These are phyloP conservation scores for Halcyon badia DNA, from an alignment of 2,797 vertebrate genomes.

Conservation along the genomic window DNA sequence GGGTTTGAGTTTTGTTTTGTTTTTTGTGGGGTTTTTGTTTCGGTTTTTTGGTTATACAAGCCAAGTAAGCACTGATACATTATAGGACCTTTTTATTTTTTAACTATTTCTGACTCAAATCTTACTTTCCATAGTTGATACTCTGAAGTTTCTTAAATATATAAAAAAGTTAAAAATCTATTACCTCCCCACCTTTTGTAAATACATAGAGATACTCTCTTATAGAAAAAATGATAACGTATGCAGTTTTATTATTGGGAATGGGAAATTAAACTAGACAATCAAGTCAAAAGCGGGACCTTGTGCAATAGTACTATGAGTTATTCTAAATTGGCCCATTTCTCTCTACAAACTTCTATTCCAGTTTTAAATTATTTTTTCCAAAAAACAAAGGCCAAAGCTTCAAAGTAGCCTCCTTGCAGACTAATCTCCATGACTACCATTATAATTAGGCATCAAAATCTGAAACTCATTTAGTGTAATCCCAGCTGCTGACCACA, in stretches of 20 bases:
- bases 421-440: background rate
- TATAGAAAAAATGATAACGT: background rate
- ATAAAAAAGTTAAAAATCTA: background rate
- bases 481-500: slow-evolving; percentile 26
- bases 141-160: background rate
- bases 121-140: background rate
- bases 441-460: slow-evolving; percentile 5
- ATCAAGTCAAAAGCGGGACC: background rate
- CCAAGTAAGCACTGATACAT: background rate
- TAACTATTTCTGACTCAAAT: background rate
- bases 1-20: too few relatives aligned
- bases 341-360: background rate
- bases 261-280: background rate
- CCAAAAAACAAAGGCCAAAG: background rate
- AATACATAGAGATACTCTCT: background rate
- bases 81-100: background rate
- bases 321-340: background rate
- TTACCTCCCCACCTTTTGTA: background rate
- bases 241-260: background rate
- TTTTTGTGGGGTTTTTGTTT: too few relatives aligned
- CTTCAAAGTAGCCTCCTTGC: slow-evolving; percentile 1
- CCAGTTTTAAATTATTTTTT: background rate
- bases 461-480: background rate
- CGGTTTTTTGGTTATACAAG: background rate
- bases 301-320: background rate